Evolutionary conservation across 2,888 invertebrate genomes (phyloP), one percentile per base, ranked within the genome.

Genomic region (Melangyna quadrimaculata): DNA sequence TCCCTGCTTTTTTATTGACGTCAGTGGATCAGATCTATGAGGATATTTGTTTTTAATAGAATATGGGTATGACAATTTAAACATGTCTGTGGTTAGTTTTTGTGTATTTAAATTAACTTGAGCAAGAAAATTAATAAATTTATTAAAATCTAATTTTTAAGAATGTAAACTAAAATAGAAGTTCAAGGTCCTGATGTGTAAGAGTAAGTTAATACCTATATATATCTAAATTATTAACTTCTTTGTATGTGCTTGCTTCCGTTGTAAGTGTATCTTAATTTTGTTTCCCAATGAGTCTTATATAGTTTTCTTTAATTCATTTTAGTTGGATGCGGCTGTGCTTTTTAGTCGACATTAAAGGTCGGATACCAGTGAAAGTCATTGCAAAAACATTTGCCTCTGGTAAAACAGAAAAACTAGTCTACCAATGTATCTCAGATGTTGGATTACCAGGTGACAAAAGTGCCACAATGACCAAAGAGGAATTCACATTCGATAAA

Each of bases 321-420:
- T 87, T 89, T 93, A 99, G 99, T 95, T 99, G 99, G 99, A 98
- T 99, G 97, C 96, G 98, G 87, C 94, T 99, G 67, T 96, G 98
- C 87, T 97, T 99, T 93, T 94, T 97, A 89, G 97, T 98, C 73
- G 99, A 99, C 91, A 96, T 97, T 43, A 96, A 96, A 90, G 98
- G 98, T 45, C 98, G 98, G 93, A 98, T 99, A 77, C 99, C 99
- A 2, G 98, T 99, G 3, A 97, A 98, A 93, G 97, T 98, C 65
- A 96, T 99, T 40, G 98, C 98, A 73, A 94, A 98, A 91, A 99
- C 99, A 78, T 99, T 99, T 93, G 99, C 99, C 3, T 99, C 99
- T n/a, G 99, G 99, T 63, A 98, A 98, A 93, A 98, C 99, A 5
- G 99, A 99, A 93, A 99, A 98, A 93, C 94, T 99, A 91, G 98